phyloP scores from a whole-genome alignment of 2,113 vertebrate species.

The Ancistrus triradiatus region DNA sequence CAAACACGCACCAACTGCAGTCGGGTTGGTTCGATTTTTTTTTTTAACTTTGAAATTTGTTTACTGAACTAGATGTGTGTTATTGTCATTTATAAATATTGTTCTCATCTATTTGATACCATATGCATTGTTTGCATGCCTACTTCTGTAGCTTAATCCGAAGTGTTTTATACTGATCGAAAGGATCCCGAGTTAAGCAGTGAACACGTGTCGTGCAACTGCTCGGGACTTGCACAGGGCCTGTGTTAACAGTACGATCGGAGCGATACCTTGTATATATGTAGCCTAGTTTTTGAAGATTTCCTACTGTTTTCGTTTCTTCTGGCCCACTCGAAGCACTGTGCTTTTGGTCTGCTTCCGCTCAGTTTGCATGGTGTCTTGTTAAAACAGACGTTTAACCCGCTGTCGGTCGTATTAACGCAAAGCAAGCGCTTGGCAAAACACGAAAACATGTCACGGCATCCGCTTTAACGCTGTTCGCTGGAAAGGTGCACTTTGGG shows the following conservation, averaged over 20 bases:
- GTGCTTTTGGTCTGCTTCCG: background rate
- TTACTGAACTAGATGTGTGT: constrained; percentile 62
- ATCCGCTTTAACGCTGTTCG: too few species aligned
- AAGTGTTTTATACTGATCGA: constrained; percentile 46
- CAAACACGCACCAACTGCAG: background rate
- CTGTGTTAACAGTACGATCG: background rate
- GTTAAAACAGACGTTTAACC: too few species aligned
- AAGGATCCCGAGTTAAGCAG: background rate
- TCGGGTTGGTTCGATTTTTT: background rate
- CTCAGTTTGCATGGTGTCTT: background rate
- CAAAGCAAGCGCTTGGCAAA: too few species aligned
- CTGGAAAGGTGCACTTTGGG: too few species aligned
- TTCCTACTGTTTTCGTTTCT: background rate
- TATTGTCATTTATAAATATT: constrained; percentile 45
- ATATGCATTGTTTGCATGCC: constrained; percentile 68
- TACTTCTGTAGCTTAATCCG: constrained; percentile 56
- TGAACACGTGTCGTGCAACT: background rate
- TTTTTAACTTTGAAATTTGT: constrained; percentile 44
- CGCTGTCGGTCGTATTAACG: too few species aligned
- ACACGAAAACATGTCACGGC: too few species aligned
- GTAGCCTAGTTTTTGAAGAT: background rate
- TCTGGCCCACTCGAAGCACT: background rate
- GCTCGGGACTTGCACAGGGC: background rate
- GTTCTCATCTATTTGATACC: constrained; percentile 69
- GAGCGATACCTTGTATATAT: background rate